Base-by-base conservation (phyloP, 2,113 vertebrate species). In the Entosphenus tridentatus region DNA sequence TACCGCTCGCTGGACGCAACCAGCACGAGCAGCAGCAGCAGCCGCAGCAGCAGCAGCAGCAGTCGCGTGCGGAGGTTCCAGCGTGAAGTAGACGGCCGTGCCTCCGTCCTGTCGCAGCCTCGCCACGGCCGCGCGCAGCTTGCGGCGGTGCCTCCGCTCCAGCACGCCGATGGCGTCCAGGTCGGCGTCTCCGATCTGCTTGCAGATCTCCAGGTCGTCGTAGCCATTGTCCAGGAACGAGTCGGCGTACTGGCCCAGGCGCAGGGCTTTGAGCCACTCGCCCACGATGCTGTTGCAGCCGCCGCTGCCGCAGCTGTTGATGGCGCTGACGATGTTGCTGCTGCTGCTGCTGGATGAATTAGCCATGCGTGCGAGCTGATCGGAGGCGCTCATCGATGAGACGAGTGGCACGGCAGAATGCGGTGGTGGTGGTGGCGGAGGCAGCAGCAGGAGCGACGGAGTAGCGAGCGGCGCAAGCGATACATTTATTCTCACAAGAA, bases 171-270 rank as follows among this genome's bases (percentile, higher is more conserved):
- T 97, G 72, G 91, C 92, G 73, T 97, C 92, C 81, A 96, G 79
- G 83, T 97, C 92, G 2, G 89, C 89, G 75, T 97, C 88, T 56
- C 89, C 91, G 59, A 97, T 96, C 75, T 97, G 91, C 71, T 92
- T 95, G 80, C 92, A 97, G 54, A 97, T 91, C 81, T 96, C 92
- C 81, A 97, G 80, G 72, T 97, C 92, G 74, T 97, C 92, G 68
- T 97, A 97, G 72, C 91, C 92, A 72, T 97, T 96, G 59, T 96
- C 92, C 78, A 97, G 84, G 75, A 97, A 96, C 18, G 91, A 79
- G 76, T 96, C 87, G 2, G 87, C 84, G 69, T 97, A 96, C 77
- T 95, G 88, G 10, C 83, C 77, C 12, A 96, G 86, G 78, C 92
- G 89, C 68, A 97, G 82, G 72, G 88, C 88, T 77, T 81, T 86